Evolutionary conservation across 2,113 vertebrate species (phyloP).

Genomic region (Chaetura pelagica): DNA sequence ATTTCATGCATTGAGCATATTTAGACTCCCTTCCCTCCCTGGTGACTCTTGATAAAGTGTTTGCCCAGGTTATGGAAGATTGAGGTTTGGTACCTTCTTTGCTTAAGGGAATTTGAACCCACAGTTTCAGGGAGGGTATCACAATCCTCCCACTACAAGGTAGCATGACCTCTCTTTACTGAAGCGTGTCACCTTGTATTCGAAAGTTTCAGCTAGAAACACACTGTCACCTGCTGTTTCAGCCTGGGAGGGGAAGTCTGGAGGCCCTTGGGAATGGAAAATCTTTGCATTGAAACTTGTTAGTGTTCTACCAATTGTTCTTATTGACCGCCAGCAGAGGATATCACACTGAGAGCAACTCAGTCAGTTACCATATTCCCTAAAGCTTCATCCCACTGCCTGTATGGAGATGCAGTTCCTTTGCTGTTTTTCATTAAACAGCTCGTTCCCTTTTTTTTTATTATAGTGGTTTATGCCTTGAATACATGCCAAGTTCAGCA

Average conservation of each 20-base stretch:
- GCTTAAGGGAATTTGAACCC: neutral
- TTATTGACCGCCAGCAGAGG: neutral
- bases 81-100: neutral
- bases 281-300: neutral
- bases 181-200: neutral
- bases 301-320: neutral
- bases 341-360: neutral
- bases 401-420: neutral
- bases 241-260: neutral
- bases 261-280: neutral
- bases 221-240: neutral
- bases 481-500: neutral
- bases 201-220: neutral
- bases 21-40: neutral
- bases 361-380: neutral
- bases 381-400: neutral
- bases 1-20: neutral
- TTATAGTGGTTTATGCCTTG: neutral
- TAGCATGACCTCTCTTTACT: neutral
- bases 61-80: neutral
- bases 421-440: neutral
- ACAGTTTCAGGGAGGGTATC: neutral
- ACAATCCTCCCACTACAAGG: accelerated
- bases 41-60: neutral
- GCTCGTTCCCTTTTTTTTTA: neutral